Conservation (phyloP, 2,797 vertebrate species). For the Molossus molossus region DNA sequence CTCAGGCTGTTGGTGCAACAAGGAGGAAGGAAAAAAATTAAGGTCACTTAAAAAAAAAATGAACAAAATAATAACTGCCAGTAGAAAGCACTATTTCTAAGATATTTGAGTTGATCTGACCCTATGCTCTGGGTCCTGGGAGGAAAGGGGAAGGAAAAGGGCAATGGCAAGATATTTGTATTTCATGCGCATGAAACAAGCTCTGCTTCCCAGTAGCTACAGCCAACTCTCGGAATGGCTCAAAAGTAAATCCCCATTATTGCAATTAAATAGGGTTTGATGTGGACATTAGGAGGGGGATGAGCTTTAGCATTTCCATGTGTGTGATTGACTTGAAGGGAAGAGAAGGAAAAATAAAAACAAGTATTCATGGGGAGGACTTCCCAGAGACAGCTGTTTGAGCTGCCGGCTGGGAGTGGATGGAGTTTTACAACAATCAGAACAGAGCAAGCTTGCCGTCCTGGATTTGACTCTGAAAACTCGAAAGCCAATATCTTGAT, state of each 20-base stretch:
- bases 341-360: background rate
- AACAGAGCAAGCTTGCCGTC: background rate
- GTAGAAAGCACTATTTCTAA: slow-evolving; percentile 70
- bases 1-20: slow-evolving; percentile 68
- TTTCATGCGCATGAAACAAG: background rate
- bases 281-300: background rate
- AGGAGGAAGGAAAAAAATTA: slow-evolving; percentile 13
- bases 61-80: slow-evolving; percentile 56
- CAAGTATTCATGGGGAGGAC: background rate
- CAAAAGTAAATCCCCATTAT: slow-evolving; percentile 53
- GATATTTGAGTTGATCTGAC: slow-evolving; percentile 71
- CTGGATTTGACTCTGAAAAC: slow-evolving; percentile 25
- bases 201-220: slow-evolving; percentile 18
- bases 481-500: slow-evolving; percentile 28
- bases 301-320: background rate
- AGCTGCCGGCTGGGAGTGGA: background rate
- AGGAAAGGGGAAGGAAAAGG: background rate
- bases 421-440: background rate
- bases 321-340: slow-evolving; percentile 15
- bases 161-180: background rate
- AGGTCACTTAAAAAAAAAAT: slow-evolving; percentile 76
- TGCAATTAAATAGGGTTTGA: slow-evolving; percentile 57
- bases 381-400: slow-evolving; percentile 27
- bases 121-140: slow-evolving; percentile 8
- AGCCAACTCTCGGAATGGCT: slow-evolving; percentile 42